These are phyloP conservation scores for Rallus limicola DNA, from an alignment of 2,113 vertebrate species.

Conservation along the genomic window DNA sequence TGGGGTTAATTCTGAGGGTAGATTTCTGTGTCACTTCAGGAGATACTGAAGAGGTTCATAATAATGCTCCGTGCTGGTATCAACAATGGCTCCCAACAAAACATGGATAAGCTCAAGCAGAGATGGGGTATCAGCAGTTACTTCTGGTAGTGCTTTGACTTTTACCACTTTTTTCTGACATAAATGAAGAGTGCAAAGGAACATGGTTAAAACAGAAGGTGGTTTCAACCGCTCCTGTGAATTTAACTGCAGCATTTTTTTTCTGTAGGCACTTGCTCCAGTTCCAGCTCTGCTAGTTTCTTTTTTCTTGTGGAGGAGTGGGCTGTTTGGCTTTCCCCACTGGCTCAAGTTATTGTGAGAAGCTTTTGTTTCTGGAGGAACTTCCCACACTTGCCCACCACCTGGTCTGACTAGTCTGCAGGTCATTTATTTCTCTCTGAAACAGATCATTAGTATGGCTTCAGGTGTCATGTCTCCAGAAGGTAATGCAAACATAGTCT, in stretches of 20 bases:
- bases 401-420: not conserved
- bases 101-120: slow-evolving; percentile 23
- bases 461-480: not conserved
- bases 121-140: slow-evolving; percentile 1
- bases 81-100: slow-evolving; percentile 35
- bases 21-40: not conserved
- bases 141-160: not conserved
- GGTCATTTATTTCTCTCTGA: not conserved
- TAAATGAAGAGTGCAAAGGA: not conserved
- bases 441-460: not conserved
- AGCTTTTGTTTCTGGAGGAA: not conserved
- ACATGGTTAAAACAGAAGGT: not conserved
- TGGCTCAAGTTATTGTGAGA: not conserved
- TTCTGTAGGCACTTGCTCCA: not conserved
- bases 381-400: not conserved
- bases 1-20: slow-evolving; percentile 50
- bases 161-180: not conserved
- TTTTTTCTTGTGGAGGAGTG: not conserved
- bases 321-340: not conserved
- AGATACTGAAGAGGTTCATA: not conserved
- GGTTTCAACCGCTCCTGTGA: not conserved
- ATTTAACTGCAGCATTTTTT: not conserved
- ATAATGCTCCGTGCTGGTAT: not conserved
- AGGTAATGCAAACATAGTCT: not conserved
- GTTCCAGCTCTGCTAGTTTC: not conserved